Evolutionary conservation across 2,797 vertebrate genomes (phyloP).

Genomic region (Coregonus ussuriensis): DNA sequence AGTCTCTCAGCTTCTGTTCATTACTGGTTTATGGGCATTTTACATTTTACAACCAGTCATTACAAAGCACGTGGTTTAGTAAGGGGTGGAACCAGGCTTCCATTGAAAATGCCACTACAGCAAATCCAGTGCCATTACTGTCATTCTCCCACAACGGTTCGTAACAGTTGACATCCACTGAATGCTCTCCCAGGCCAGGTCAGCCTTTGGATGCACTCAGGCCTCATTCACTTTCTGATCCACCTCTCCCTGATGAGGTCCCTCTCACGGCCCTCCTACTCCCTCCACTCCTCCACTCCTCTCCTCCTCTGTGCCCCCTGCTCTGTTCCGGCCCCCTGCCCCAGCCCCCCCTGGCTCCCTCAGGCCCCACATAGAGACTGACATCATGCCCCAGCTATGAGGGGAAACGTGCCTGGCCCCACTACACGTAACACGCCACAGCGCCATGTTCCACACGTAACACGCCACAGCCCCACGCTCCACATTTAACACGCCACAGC

Average conservation of each 20-base stretch:
- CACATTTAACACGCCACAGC: no score
- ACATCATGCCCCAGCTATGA: constrained; percentile 62
- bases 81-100: neutral
- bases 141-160: constrained; percentile 34
- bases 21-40: neutral
- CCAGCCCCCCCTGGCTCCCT: constrained; percentile 1
- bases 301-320: neutral
- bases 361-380: constrained; percentile 44
- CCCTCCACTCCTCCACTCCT: neutral
- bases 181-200: neutral
- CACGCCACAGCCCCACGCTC: no score
- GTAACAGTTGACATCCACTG: constrained; percentile 7
- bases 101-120: neutral
- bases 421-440: constrained; percentile 22
- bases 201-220: constrained; percentile 1
- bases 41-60: neutral
- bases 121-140: neutral
- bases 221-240: constrained; percentile 4
- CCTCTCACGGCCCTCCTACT: neutral
- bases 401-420: constrained; percentile 41
- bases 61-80: neutral
- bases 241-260: constrained; percentile 7
- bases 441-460: no score
- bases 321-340: no score
- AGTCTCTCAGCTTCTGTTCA: neutral